Evolutionary conservation across 1,140 invertebrate genomes (phyloP).

Genomic region (Trichonephila inaurata): DNA sequence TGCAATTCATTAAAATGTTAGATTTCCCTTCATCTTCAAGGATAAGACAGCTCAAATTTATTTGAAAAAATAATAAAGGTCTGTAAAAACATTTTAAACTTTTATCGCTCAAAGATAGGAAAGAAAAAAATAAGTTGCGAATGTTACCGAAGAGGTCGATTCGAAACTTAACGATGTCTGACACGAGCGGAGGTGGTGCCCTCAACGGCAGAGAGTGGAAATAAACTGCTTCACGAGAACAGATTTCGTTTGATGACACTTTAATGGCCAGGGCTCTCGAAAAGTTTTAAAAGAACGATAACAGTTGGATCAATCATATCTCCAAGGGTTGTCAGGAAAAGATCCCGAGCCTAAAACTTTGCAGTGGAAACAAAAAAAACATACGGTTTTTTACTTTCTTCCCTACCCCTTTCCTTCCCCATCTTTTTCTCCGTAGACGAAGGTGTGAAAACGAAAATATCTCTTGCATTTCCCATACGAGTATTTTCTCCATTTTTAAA

Average conservation of each 20-base stretch:
- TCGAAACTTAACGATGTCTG: not conserved
- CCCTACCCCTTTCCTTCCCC: not conserved
- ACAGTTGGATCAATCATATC: conserved; percentile 54
- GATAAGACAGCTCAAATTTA: not conserved
- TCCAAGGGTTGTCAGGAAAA: not conserved
- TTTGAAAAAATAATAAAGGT: not conserved
- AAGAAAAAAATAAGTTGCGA: too few species aligned
- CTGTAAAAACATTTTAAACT: not conserved
- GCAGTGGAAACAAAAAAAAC: not conserved
- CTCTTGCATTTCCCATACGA: too few species aligned
- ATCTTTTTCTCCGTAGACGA: too few species aligned
- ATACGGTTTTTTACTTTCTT: not conserved
- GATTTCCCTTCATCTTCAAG: too few species aligned
- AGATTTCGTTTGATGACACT: conserved; percentile 40
- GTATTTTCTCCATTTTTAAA: too few species aligned
- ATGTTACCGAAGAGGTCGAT: not conserved
- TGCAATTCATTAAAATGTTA: too few species aligned
- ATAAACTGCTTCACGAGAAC: not conserved
- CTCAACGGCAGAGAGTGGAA: not conserved
- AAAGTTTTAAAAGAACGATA: conserved; percentile 40
- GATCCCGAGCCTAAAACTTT: not conserved
- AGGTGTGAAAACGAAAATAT: too few species aligned
- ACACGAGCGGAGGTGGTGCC: not conserved
- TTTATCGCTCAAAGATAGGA: too few species aligned
- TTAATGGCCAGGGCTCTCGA: conserved; percentile 34